A percentile compares a stretch with the other conserved stretches of the same genome.
These are phyloP conservation scores for Megaceryle alcyon DNA, from an alignment of 2,797 vertebrate species.

Conservation along the genomic window DNA sequence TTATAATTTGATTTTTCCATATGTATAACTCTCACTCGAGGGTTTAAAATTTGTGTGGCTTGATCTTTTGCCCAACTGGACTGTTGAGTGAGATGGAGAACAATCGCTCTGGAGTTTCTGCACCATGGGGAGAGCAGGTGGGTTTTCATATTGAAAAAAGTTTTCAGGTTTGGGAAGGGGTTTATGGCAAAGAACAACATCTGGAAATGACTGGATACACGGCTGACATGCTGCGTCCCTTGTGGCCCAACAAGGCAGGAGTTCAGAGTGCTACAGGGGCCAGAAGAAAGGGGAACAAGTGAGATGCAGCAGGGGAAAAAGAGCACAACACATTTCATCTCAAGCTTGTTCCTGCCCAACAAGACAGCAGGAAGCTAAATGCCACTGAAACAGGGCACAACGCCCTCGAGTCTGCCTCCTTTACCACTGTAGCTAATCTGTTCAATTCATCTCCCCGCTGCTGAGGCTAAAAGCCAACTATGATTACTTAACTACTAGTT, in stretches of 20 bases:
- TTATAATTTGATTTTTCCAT: slow-evolving; percentile 49
- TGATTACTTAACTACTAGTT: background rate
- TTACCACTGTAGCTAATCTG: background rate
- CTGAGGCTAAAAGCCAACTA: slow-evolving; percentile 27
- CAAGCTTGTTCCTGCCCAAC: background rate
- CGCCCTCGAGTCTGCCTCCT: background rate
- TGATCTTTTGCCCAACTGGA: slow-evolving; percentile 9
- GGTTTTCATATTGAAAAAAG: background rate
- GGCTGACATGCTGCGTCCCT: background rate
- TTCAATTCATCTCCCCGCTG: background rate
- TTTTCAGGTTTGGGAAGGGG: background rate
- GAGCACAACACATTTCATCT: background rate
- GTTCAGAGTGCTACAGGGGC: background rate
- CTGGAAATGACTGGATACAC: background rate
- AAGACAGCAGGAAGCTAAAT: background rate
- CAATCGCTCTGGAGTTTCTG: background rate
- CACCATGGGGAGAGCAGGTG: slow-evolving; percentile 1
- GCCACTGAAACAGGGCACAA: background rate
- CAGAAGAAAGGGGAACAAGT: background rate
- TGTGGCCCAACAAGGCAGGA: background rate
- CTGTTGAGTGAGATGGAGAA: background rate
- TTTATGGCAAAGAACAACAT: background rate
- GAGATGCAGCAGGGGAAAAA: background rate
- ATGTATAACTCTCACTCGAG: background rate
- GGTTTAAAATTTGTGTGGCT: slow-evolving; percentile 20